phyloP scores from a whole-genome alignment of 2,888 invertebrate species.

The Ormyrus thymus region DNA sequence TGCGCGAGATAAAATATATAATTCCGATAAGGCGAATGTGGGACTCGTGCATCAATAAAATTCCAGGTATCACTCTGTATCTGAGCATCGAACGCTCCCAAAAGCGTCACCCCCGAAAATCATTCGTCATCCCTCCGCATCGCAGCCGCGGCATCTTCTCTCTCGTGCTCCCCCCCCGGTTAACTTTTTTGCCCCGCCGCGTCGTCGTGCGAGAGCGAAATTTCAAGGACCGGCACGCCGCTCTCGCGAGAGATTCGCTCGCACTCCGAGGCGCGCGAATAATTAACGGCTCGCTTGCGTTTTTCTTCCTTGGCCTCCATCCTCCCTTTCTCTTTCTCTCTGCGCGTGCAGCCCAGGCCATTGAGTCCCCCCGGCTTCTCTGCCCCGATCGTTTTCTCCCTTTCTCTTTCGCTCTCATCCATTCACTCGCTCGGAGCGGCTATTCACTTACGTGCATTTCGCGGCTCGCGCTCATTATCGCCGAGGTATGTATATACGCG shows the following conservation, averaged over 20 bases:
- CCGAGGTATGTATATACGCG: neutral
- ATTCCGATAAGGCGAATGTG: neutral
- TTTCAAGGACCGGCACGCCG: constrained; percentile 37
- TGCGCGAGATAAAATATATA: neutral
- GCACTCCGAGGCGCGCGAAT: constrained; percentile 23
- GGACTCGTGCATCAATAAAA: too few relatives aligned
- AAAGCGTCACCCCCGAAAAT: too few relatives aligned
- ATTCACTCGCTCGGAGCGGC: neutral
- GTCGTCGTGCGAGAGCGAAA: constrained; percentile 8
- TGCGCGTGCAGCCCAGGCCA: constrained; percentile 36
- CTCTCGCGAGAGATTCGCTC: constrained; percentile 22
- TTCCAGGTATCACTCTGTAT: too few relatives aligned
- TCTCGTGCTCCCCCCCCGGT: neutral
- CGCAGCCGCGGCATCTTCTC: too few relatives aligned
- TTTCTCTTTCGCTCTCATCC: constrained; percentile 51
- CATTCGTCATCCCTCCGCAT: too few relatives aligned
- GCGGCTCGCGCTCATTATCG: constrained; percentile 17
- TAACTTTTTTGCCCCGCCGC: neutral
- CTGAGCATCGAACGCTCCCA: too few relatives aligned
- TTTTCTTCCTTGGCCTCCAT: constrained; percentile 52
- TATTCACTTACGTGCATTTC: neutral
- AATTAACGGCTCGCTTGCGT: constrained; percentile 37
- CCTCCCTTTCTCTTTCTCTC: constrained; percentile 56
- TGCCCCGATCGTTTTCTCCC: constrained; percentile 44
- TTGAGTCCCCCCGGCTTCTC: constrained; percentile 23